Percentiles rank a stretch among this genome's conserved stretches.
These are phyloP conservation scores for Paramormyrops kingsleyae DNA, from an alignment of 2,113 vertebrate species.

Conservation along the genomic window DNA sequence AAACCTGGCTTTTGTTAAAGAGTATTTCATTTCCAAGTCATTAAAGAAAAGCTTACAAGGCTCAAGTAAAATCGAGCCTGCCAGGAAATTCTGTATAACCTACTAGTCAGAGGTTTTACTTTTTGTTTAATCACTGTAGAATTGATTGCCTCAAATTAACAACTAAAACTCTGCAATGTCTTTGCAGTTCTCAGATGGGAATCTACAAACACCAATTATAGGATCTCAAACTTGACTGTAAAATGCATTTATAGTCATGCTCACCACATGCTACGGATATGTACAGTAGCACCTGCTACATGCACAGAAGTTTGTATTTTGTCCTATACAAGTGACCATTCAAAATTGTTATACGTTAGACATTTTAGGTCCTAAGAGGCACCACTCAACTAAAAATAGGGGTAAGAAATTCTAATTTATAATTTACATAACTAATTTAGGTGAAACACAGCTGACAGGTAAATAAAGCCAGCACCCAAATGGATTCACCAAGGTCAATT, in stretches of 20 bases:
- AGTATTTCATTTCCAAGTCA: background rate
- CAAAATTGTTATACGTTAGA: background rate
- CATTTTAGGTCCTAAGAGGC: background rate
- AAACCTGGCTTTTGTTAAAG: background rate
- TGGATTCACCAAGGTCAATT: background rate
- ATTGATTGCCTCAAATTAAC: background rate
- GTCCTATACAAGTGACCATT: background rate
- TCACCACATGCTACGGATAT: background rate
- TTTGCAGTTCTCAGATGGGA: background rate
- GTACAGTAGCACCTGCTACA: background rate
- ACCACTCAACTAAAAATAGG: background rate
- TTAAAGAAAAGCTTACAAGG: background rate
- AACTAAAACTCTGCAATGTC: background rate
- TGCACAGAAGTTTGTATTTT: background rate
- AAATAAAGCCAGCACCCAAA: background rate
- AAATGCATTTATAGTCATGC: background rate
- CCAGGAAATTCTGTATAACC: background rate
- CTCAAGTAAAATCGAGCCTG: background rate
- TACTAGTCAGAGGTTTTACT: background rate
- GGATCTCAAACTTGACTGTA: background rate
- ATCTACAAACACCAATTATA: background rate
- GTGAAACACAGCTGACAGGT: background rate
- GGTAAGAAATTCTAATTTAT: background rate
- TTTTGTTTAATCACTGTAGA: background rate
- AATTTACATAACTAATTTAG: background rate